phyloP scores from a whole-genome alignment of 2,888 invertebrate genomes.

The Caenorhabditis sulstoni region DNA sequence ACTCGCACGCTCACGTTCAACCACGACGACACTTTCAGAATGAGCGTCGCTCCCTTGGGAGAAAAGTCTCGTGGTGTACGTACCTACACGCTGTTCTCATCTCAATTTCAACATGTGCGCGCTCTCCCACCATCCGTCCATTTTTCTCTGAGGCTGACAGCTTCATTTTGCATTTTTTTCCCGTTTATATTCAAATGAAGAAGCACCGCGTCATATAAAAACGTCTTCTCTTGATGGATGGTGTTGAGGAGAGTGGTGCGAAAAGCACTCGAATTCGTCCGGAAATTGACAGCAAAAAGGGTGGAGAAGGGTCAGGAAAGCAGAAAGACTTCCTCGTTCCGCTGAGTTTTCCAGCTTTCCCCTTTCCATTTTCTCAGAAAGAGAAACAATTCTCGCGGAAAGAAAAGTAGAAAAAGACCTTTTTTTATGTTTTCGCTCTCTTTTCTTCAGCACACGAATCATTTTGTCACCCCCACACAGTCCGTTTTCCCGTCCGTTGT shows the following conservation, averaged over 20 bases:
- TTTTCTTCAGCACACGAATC: constrained; percentile 9
- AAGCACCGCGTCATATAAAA: constrained; percentile 16
- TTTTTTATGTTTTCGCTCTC: neutral
- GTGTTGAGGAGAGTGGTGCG: neutral
- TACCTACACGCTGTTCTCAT: constrained; percentile 4
- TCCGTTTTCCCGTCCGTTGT: too few species aligned
- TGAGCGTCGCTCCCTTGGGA: neutral
- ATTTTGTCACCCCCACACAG: constrained; percentile 7
- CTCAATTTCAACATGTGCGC: constrained; percentile 17
- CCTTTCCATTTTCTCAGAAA: too few species aligned
- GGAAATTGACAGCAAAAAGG: constrained; percentile 15
- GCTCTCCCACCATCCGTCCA: too few species aligned
- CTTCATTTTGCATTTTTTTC: constrained; percentile 1
- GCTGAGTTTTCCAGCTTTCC: neutral
- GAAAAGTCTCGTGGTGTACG: neutral
- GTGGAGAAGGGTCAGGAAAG: neutral
- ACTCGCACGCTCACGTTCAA: neutral
- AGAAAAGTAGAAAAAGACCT: too few species aligned
- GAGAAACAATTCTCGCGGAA: too few species aligned
- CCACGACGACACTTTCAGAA: neutral
- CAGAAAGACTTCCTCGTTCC: neutral
- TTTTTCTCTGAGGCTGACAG: constrained; percentile 19
- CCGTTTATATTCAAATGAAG: too few species aligned
- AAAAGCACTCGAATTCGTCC: constrained; percentile 16
- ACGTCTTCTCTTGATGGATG: constrained; percentile 2